Base-by-base conservation (phyloP, 2,797 vertebrate genomes). In the Nyctibius grandis region DNA sequence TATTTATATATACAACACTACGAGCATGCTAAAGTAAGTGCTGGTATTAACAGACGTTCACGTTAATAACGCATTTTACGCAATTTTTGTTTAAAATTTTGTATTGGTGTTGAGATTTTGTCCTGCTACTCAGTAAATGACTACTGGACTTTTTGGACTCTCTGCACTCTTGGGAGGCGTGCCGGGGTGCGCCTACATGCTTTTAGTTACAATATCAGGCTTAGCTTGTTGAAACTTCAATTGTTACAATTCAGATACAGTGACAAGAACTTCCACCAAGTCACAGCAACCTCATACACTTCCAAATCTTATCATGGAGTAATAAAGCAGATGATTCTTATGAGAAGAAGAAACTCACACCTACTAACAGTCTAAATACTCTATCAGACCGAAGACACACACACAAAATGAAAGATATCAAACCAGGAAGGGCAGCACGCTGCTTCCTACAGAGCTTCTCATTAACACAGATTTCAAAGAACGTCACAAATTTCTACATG, bases 181-280 rank as follows among this genome's bases (percentile, higher is more conserved):
- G 63, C 54, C 4, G n/a, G 83, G 77, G 63, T 87, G 88, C 82
- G 94, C 69, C 93, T 56, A 79, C 45, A 63, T 1, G 13, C 44
- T 91, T 83, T 56, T 91, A 88, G 95, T 88, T 70, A 93, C 74
- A 90, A 6, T 76, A 89, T 87, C 95, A 95, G 85, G 59, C 77
- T 82, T 31, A 87, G 67, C 64, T 89, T 85, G 80, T 86, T 94
- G 94, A 63, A 93, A 89, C 56, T 93, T 63, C 95, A 67, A 76
- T 63, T 78, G 88, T 92, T 95, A 4, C 33, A 73, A 31, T 28
- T 15, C 92, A 90, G 80, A 93, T 40, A 70, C 50, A 63, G 85
- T 0, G 13, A 82, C 83, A 93, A 73, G 88, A 91, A 96, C 76
- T 95, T 82, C 78, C 89, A 94, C 42, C 42, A 75, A 92, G 69